Conservation (phyloP, 2,888 invertebrate species). For the Sinohyriopsis cumingii region DNA sequence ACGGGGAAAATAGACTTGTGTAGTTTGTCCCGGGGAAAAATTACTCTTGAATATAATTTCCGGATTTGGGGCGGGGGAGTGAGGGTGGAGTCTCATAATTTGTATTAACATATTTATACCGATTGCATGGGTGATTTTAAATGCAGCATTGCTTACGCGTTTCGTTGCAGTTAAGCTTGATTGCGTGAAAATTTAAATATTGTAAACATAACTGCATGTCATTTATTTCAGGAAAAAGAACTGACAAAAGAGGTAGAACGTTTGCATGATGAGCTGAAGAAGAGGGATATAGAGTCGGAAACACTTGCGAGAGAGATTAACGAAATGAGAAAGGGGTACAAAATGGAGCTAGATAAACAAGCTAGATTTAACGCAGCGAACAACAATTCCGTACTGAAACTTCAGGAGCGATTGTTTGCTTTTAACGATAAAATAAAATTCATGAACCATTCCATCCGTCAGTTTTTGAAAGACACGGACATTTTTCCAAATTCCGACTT, state of each 20-base stretch:
- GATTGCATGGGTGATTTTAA: too few species aligned
- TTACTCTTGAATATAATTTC: too few species aligned
- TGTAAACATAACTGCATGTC: too few species aligned
- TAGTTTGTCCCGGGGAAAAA: too few species aligned
- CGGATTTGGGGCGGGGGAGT: too few species aligned
- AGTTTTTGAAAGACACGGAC: constrained; percentile 26
- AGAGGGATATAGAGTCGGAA: constrained; percentile 30
- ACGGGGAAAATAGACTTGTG: too few species aligned
- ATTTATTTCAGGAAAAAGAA: constrained; percentile 28
- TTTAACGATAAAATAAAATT: constrained; percentile 41
- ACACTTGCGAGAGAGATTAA: constrained; percentile 30
- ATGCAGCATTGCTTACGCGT: too few species aligned
- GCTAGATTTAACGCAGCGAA: constrained; percentile 53
- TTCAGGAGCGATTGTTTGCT: constrained; percentile 41
- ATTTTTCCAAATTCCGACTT: constrained; percentile 21
- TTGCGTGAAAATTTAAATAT: too few species aligned
- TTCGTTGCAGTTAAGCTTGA: too few species aligned
- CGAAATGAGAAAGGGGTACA: constrained; percentile 29
- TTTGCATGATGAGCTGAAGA: constrained; percentile 27
- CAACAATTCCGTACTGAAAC: constrained; percentile 44
- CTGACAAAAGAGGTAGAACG: constrained; percentile 28
- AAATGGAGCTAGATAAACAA: constrained; percentile 44
- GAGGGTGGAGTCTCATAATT: too few species aligned
- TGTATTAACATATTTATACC: too few species aligned
- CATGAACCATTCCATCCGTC: constrained; percentile 37